Base-by-base conservation (phyloP, 2,113 vertebrate genomes). In the Albula glossodonta region DNA sequence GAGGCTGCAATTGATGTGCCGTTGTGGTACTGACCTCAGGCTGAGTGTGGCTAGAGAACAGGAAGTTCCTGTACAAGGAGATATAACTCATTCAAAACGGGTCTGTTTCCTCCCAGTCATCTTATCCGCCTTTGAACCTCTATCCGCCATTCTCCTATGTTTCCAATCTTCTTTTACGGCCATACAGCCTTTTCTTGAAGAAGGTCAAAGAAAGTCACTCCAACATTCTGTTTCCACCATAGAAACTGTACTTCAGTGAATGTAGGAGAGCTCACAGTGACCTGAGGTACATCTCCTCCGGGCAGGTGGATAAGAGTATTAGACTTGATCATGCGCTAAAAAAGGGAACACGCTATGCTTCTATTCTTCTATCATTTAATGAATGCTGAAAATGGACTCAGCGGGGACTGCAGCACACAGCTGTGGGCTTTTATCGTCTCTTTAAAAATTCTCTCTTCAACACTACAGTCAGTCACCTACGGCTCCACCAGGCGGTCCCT, bases 211-310 rank as follows among this genome's bases (percentile, higher is more conserved):
- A n/a, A 1, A 74, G n/a, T 74, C 70, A 31, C n/a, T 25, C 22
- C 70, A 10, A 31, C n/a, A 31, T 31, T 74, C 70, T 74, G 70
- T 31, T 31, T 70, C 22, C 63, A 5, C 63, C 19, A 17, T 22
- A 3, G 63, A 70, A 22, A 3, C 17, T 70, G 17, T 84, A 25
- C 78, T 56, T 56, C 48, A 52, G 84, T 77, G 84, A 57, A 49
- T 52, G 13, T 31, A 25, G 15, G 4, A 57, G 49, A 63, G 84
- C 31, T 31, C 53, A 13, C 56, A 15, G 31, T 50, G 52, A 80
- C 84, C 78, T 13, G 19, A 81, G 79, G 78, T 77, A 22, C 51
- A 19, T 79, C 52, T 84, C 83, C 83, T 77, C 41, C 49, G 77
- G 52, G 84, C 84, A 12, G 52, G 11, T 50, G 78, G 53, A 53